Evolutionary conservation across 2,113 vertebrate genomes (phyloP), one percentile per base, ranked within the genome.

Genomic region (Siphamia tubifer): DNA sequence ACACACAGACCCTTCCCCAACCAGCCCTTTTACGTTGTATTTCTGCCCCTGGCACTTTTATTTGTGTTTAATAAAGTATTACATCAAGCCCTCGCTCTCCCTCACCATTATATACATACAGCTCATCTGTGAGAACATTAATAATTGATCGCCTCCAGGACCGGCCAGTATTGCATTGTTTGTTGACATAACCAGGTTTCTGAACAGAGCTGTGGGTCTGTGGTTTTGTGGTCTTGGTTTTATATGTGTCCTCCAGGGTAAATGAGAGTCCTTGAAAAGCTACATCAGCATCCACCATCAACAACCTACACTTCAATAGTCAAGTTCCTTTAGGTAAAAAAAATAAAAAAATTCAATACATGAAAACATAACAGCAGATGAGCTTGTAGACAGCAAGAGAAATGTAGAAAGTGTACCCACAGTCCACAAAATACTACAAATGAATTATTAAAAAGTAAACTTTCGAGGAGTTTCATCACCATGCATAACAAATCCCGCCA

Each of bases 21-120:
- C 32, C 53, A 16, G n/a, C 28, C 28, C 25, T 8, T 2, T n/a
- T 13, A 61, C 66, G 40, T 49, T 60, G 45, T 49, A 38, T 60
- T 28, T 51, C 66, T 38, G 57, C 81, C 51, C 31, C 4, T 4
- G 68, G 68, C 55, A 15, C 15, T 60, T 78, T 69, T 73, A 77
- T 75, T 74, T 80, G 61, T 56, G 63, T 75, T 73, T 66, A 47
- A 69, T 61, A 28, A 13, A 77, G 61, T 58, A 32, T 67, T 68
- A 53, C 70, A 63, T 76, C 65, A 62, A 54, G 16, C 20, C 51
- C 31, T 45, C 34, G 21, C 38, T 23, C 62, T 51, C n/a, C 11
- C 31, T 38, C 23, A 31, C 40, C 31, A 28, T 58, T 36, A 40
- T 24, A 53, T 64, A 74, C 42, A 57, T 40, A 66, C 27, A 19